Evolutionary conservation across 2,888 invertebrate species (phyloP).

Genomic region (Azorinus chamasolen): DNA sequence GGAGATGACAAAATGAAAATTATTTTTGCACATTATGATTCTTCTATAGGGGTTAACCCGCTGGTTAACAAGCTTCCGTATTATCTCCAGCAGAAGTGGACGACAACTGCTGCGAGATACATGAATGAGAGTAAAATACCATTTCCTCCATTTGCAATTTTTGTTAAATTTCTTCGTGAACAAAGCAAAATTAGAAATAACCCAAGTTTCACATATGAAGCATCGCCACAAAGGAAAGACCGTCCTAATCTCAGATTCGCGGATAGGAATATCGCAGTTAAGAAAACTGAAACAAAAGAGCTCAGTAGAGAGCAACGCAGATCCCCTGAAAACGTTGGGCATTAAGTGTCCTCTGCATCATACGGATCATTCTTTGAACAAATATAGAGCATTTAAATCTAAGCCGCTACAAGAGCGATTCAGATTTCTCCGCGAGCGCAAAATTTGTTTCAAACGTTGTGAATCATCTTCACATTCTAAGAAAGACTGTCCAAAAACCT

Average conservation of each 20-base stretch:
- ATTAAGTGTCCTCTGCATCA: constrained; percentile 5
- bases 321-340: neutral
- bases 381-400: constrained; percentile 21
- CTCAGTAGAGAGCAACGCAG: neutral
- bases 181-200: constrained; percentile 26
- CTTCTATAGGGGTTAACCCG: constrained; percentile 49
- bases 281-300: constrained; percentile 5
- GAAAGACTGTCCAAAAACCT: constrained; percentile 1
- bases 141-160: constrained; percentile 32
- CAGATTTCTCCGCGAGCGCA: constrained; percentile 13
- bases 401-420: constrained; percentile 18
- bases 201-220: constrained; percentile 27
- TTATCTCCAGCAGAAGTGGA: too few relatives aligned
- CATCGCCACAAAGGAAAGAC: neutral
- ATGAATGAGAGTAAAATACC: constrained; percentile 9
- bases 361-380: constrained; percentile 12
- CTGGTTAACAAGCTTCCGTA: constrained; percentile 50
- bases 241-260: neutral
- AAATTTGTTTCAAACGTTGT: constrained; percentile 36
- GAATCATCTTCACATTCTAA: constrained; percentile 22
- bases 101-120: constrained; percentile 33
- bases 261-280: neutral
- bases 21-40: constrained; percentile 34
- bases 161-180: constrained; percentile 24
- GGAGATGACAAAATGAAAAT: constrained; percentile 14